Evolutionary conservation across 2,888 invertebrate species (phyloP).

Genomic region (Trachelus tabidus): DNA sequence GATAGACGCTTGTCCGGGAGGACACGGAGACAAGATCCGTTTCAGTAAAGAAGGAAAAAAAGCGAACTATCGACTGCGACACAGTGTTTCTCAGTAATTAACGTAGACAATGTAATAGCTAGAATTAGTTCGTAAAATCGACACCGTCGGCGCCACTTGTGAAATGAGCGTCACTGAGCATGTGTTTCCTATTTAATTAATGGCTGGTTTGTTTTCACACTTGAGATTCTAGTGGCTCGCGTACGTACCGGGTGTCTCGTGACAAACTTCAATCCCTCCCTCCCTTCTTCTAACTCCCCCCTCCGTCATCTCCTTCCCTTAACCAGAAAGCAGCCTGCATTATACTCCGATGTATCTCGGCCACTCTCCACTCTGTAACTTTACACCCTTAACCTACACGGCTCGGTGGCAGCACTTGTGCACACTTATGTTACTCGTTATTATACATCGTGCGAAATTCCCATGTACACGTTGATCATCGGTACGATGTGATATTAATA

Average conservation of each 20-base stretch:
- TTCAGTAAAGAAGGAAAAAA: neutral
- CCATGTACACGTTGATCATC: neutral
- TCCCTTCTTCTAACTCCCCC: neutral
- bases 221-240: conserved; percentile 11
- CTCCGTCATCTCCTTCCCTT: neutral
- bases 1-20: neutral
- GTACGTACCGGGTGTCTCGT: neutral
- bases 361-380: neutral
- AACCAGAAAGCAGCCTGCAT: neutral
- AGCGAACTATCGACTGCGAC: neutral
- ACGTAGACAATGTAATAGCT: neutral
- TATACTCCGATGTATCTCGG: neutral
- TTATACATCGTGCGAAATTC: neutral
- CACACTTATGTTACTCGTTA: neutral
- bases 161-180: conserved; percentile 17
- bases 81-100: neutral
- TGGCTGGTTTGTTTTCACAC: conserved; percentile 20
- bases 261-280: neutral
- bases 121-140: neutral
- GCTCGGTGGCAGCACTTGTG: conserved; percentile 1
- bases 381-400: conserved; percentile 13
- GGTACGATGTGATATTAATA: neutral
- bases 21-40: neutral
- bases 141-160: neutral
- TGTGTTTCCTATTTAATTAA: conserved; percentile 19